These are phyloP conservation scores for Drosophila jambulina DNA, from an alignment of 1,140 invertebrate species.

Conservation along the genomic window DNA sequence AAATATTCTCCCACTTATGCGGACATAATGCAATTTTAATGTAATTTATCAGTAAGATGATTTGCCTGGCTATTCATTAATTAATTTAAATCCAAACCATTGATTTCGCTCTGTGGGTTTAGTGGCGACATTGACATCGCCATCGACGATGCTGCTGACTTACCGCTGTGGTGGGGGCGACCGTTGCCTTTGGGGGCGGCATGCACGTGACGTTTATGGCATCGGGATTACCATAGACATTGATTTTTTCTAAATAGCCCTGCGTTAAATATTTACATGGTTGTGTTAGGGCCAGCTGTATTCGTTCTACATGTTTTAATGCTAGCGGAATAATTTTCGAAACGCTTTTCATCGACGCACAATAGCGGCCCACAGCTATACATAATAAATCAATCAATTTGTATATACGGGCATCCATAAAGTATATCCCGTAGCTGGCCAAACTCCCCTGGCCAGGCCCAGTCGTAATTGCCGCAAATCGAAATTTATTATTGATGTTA, in stretches of 20 bases:
- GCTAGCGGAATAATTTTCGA: conserved; percentile 65
- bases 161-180: conserved; percentile 60
- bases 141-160: conserved; percentile 40
- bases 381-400: conserved; percentile 83
- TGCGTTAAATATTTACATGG: conserved; percentile 56
- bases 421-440: conserved; percentile 1
- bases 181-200: conserved; percentile 63
- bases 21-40: conserved; percentile 54
- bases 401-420: conserved; percentile 1
- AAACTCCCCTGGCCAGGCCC: conserved; percentile 17
- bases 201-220: conserved; percentile 66
- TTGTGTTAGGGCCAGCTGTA: conserved; percentile 25
- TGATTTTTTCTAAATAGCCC: conserved; percentile 80
- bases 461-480: conserved; percentile 71
- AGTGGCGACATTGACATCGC: conserved; percentile 13
- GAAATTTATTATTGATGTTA: conserved; percentile 82
- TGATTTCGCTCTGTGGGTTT: conserved; percentile 37
- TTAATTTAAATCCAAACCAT: conserved; percentile 58
- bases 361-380: conserved; percentile 30
- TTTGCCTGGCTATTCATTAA: conserved; percentile 50
- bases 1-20: conserved; percentile 46
- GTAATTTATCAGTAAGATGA: conserved; percentile 58
- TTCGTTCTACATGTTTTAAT: conserved; percentile 19
- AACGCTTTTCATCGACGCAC: conserved; percentile 47
- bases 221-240: conserved; percentile 78